These are phyloP conservation scores for Notamacropus eugenii DNA, from an alignment of 2,797 vertebrate species.

Conservation along the genomic window DNA sequence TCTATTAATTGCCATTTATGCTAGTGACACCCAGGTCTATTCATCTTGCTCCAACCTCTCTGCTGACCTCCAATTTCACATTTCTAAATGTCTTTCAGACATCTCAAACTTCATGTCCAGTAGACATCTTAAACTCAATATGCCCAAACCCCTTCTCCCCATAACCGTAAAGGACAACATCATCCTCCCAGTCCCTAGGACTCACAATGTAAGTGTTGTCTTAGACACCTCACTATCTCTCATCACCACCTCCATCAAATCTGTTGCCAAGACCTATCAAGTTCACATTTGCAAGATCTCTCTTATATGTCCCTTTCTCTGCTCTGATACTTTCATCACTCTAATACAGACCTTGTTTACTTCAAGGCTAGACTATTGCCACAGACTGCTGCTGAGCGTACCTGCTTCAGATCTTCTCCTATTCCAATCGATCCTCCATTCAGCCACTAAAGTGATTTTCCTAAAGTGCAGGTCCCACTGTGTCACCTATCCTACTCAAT, in stretches of 20 bases:
- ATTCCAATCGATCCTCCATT: background rate
- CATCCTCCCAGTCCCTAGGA: background rate
- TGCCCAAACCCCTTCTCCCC: background rate
- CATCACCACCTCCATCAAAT: background rate
- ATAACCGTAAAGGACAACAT: background rate
- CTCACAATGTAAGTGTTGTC: background rate
- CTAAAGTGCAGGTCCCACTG: background rate
- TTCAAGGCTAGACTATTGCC: background rate
- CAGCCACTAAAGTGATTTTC: background rate
- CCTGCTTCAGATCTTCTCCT: background rate
- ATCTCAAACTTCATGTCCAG: background rate
- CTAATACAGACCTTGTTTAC: background rate
- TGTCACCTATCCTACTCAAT: background rate
- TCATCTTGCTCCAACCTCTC: background rate
- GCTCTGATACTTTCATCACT: background rate
- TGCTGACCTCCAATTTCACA: background rate
- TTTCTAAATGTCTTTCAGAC: background rate
- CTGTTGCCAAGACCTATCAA: background rate
- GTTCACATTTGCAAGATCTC: background rate
- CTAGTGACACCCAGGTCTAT: background rate
- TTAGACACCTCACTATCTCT: background rate
- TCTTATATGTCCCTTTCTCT: background rate
- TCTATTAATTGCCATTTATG: background rate
- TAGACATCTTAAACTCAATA: background rate
- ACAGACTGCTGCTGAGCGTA: background rate